These are phyloP conservation scores for Leucophenga montana DNA, from an alignment of 2,888 invertebrate species.

Conservation along the genomic window DNA sequence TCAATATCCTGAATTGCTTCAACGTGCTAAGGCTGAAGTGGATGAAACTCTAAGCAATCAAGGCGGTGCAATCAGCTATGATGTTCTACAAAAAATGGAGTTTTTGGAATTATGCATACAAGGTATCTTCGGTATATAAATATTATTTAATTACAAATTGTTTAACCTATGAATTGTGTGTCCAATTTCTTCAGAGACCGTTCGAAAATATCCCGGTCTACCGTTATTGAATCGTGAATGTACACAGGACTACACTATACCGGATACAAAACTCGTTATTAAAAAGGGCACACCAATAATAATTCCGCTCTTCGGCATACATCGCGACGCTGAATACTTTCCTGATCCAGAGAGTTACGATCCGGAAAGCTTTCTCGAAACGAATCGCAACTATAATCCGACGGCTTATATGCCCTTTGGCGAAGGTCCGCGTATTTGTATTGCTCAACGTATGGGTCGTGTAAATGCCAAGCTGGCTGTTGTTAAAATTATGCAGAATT, in stretches of 20 bases:
- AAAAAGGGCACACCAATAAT: conserved; percentile 69
- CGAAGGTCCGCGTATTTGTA: conserved; percentile 71
- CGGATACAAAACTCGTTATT: conserved; percentile 63
- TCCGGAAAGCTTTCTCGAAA: conserved; percentile 70
- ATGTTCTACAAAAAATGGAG: conserved; percentile 71
- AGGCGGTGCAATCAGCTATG: conserved; percentile 63
- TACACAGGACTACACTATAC: conserved; percentile 66
- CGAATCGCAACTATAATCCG: conserved; percentile 59
- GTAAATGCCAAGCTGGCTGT: conserved; percentile 50
- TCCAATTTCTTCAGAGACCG: conserved; percentile 62
- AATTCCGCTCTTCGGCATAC: conserved; percentile 70
- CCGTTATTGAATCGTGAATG: conserved; percentile 71
- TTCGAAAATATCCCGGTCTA: conserved; percentile 73
- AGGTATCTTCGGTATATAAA: background rate
- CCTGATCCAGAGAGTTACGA: conserved; percentile 71
- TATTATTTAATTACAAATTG: too few species aligned
- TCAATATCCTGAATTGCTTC: conserved; percentile 67
- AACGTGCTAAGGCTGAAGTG: conserved; percentile 68
- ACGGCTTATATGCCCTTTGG: conserved; percentile 71
- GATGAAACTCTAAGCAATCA: conserved; percentile 65
- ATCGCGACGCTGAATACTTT: conserved; percentile 70
- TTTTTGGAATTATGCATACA: conserved; percentile 72
- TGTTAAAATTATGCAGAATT: conserved; percentile 49
- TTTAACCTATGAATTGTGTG: too few species aligned
- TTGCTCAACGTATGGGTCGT: conserved; percentile 63